These are phyloP conservation scores for Sminthurinus signatus DNA, from an alignment of 1,140 invertebrate species.

Conservation along the genomic window DNA sequence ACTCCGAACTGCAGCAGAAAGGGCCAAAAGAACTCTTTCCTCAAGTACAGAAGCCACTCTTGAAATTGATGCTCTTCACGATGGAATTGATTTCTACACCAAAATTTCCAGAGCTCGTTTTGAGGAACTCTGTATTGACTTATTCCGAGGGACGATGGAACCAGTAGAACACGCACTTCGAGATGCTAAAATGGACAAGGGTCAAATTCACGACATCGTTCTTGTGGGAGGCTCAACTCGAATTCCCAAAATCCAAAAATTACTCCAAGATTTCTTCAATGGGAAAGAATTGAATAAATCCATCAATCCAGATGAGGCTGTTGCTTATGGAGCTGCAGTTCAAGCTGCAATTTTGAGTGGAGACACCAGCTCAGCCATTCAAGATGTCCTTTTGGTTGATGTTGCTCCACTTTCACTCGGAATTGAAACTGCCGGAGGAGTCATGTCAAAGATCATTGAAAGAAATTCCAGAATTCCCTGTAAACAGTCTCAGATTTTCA, in stretches of 20 bases:
- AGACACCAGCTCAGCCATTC: slow-evolving; percentile 48
- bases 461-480: slow-evolving; percentile 55
- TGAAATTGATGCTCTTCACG: slow-evolving; percentile 90
- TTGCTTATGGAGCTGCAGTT: slow-evolving; percentile 61
- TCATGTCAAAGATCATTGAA: slow-evolving; percentile 55
- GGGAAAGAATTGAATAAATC: slow-evolving; percentile 61
- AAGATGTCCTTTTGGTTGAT: slow-evolving; percentile 53
- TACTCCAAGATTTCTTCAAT: slow-evolving; percentile 60
- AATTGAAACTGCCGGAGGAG: slow-evolving; percentile 54
- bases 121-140: slow-evolving; percentile 88
- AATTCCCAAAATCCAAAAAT: slow-evolving; percentile 59
- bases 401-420: slow-evolving; percentile 53
- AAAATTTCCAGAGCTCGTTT: slow-evolving; percentile 85
- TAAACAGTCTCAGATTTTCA: slow-evolving; percentile 52
- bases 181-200: slow-evolving; percentile 60
- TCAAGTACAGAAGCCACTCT: slow-evolving; percentile 89
- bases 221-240: slow-evolving; percentile 61
- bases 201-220: slow-evolving; percentile 57
- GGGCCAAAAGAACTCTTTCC: slow-evolving; percentile 91
- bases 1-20: slow-evolving; percentile 86
- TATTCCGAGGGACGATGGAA: slow-evolving; percentile 59
- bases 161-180: slow-evolving; percentile 61
- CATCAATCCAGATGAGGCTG: slow-evolving; percentile 84
- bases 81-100: slow-evolving; percentile 95
- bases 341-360: slow-evolving; percentile 55